These are phyloP conservation scores for Varanus salvator DNA, from an alignment of 2,113 vertebrate genomes.

Conservation along the genomic window DNA sequence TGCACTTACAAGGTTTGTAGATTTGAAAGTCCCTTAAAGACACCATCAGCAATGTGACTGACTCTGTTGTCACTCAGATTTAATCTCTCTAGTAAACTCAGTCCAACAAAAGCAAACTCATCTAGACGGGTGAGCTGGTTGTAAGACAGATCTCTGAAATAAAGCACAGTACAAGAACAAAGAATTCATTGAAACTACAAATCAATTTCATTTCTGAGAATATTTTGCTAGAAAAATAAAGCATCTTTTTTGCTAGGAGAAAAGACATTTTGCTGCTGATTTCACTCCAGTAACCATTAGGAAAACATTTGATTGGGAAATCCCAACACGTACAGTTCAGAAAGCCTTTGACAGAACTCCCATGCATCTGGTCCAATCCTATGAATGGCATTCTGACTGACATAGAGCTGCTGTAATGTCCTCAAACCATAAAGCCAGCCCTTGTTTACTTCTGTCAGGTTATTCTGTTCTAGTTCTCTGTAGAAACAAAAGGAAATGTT, in stretches of 20 bases:
- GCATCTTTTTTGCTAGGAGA: slow-evolving; percentile 25
- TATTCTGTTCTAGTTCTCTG: slow-evolving; percentile 96
- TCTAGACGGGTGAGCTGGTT: slow-evolving; percentile 95
- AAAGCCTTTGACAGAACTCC: slow-evolving; percentile 97
- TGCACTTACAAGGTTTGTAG: slow-evolving; percentile 90
- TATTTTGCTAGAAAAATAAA: background rate
- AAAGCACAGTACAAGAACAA: slow-evolving; percentile 37
- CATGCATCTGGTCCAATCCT: slow-evolving; percentile 93
- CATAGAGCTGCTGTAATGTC: slow-evolving; percentile 88
- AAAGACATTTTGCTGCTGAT: slow-evolving; percentile 18
- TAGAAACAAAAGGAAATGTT: slow-evolving; percentile 59
- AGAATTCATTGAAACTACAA: slow-evolving; percentile 19
- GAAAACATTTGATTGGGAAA: slow-evolving; percentile 36
- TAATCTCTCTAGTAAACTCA: slow-evolving; percentile 88
- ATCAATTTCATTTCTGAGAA: slow-evolving; percentile 41
- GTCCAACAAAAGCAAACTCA: slow-evolving; percentile 89
- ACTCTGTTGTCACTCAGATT: slow-evolving; percentile 93
- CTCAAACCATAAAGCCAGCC: slow-evolving; percentile 96
- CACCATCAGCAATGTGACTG: slow-evolving; percentile 92
- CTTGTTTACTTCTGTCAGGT: slow-evolving; percentile 95
- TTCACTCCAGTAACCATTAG: slow-evolving; percentile 22
- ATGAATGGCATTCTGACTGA: slow-evolving; percentile 91
- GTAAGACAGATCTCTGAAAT: slow-evolving; percentile 89
- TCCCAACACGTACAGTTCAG: slow-evolving; percentile 90
- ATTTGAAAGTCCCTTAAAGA: slow-evolving; percentile 88